Conservation (phyloP, 2,113 vertebrate genomes). For the Cynopterus brachyotis region DNA sequence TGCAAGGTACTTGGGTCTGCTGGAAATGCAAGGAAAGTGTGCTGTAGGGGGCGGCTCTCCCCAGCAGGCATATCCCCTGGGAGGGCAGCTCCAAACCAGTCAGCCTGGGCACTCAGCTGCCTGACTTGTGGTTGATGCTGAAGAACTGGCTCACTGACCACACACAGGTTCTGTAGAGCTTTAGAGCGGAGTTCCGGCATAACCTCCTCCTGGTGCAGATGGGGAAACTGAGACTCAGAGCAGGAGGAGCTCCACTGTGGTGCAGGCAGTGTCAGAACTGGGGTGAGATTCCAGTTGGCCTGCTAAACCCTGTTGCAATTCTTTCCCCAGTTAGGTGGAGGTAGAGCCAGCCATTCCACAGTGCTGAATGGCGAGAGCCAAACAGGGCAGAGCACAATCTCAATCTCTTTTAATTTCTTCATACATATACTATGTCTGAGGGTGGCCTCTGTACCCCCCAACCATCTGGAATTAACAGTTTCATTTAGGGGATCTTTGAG, state of each 20-base stretch:
- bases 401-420: neutral
- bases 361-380: rapidly evolving
- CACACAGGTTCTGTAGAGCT: neutral
- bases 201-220: neutral
- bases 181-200: neutral
- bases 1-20: too few relatives aligned
- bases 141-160: neutral
- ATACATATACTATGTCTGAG: neutral
- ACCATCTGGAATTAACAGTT: neutral
- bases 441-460: neutral
- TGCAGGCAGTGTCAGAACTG: neutral
- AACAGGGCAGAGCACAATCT: neutral
- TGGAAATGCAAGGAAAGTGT: neutral
- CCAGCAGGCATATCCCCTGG: too few relatives aligned
- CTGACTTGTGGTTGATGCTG: neutral
- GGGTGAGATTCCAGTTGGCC: neutral
- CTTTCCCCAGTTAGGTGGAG: neutral
- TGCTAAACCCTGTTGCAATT: neutral
- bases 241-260: rapidly evolving
- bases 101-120: too few relatives aligned
- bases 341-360: rapidly evolving
- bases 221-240: neutral
- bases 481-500: neutral
- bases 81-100: too few relatives aligned
- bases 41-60: rapidly evolving